These are phyloP conservation scores for Siniperca undulata DNA, from an alignment of 2,797 vertebrate species.

Conservation along the genomic window DNA sequence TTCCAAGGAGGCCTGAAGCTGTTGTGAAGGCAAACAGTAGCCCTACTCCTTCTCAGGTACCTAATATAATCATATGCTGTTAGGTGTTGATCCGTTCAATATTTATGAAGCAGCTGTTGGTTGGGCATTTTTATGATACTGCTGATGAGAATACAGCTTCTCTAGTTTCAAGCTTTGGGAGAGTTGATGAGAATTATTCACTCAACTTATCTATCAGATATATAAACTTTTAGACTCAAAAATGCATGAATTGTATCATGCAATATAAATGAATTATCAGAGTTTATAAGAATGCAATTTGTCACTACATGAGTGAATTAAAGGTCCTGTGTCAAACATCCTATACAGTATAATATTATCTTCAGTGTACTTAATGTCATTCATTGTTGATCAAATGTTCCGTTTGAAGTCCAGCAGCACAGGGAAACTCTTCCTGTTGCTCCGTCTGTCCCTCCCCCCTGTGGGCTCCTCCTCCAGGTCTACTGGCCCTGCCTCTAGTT, in stretches of 20 bases:
- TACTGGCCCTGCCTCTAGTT: constrained; percentile 79
- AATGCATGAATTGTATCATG: no score
- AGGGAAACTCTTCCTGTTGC: constrained; percentile 77
- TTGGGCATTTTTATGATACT: not conserved
- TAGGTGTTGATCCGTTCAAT: constrained; percentile 16
- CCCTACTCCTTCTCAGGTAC: not conserved
- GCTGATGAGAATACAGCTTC: not conserved
- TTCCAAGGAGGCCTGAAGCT: constrained; percentile 36
- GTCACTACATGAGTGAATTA: not conserved
- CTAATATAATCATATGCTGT: constrained; percentile 4
- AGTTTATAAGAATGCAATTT: constrained; percentile 17
- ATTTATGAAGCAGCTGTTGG: constrained; percentile 36
- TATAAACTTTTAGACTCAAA: not conserved
- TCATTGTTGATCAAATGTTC: constrained; percentile 56
- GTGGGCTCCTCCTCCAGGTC: constrained; percentile 64
- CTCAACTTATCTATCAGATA: not conserved
- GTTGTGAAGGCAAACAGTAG: not conserved
- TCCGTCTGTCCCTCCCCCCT: constrained; percentile 32
- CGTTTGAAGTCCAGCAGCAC: constrained; percentile 71
- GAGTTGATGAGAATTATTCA: no score
- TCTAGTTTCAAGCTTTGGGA: constrained; percentile 20
- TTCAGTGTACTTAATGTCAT: constrained; percentile 33
- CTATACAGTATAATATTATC: not conserved
- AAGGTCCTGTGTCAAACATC: not conserved
- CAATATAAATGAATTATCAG: constrained; percentile 8